Evolutionary conservation across 2,888 invertebrate species (phyloP).

Genomic region (Holacanthella duospinosa): DNA sequence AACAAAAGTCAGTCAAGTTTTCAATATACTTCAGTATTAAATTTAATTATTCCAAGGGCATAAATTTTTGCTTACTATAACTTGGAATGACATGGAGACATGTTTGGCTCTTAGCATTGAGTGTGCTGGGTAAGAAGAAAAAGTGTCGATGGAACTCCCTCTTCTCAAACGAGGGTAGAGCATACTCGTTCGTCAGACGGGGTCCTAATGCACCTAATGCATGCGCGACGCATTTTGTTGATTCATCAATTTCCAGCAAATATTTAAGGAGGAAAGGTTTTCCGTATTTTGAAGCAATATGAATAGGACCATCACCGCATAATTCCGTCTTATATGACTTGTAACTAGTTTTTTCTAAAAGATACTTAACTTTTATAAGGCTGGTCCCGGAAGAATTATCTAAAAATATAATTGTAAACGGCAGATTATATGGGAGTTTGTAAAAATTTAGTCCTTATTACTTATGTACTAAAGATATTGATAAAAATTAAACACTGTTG

Average conservation of each 20-base stretch:
- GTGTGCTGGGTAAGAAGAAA: not conserved
- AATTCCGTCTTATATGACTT: not conserved
- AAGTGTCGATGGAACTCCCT: not conserved
- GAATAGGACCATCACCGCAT: not conserved
- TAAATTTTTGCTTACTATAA: not conserved
- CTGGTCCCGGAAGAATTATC: not conserved
- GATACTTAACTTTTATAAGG: not conserved
- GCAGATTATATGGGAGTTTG: not conserved
- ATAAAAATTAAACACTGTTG: too few relatives aligned
- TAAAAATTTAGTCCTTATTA: too few relatives aligned
- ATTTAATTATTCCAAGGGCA: not conserved
- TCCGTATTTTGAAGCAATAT: not conserved
- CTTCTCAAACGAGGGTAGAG: not conserved
- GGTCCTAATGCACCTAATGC: not conserved
- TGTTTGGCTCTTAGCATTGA: not conserved
- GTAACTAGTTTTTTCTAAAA: not conserved
- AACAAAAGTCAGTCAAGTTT: too few relatives aligned
- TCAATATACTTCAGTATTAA: too few relatives aligned
- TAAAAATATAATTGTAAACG: not conserved
- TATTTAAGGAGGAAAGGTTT: not conserved
- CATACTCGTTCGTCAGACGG: not conserved
- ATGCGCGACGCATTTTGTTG: not conserved
- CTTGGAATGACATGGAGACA: not conserved
- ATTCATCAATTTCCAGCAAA: not conserved
- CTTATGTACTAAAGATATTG: too few relatives aligned